Percentiles rank a stretch among this genome's conserved stretches.
Conservation (phyloP, 2,113 vertebrate species). For the Tyrannus savana region DNA sequence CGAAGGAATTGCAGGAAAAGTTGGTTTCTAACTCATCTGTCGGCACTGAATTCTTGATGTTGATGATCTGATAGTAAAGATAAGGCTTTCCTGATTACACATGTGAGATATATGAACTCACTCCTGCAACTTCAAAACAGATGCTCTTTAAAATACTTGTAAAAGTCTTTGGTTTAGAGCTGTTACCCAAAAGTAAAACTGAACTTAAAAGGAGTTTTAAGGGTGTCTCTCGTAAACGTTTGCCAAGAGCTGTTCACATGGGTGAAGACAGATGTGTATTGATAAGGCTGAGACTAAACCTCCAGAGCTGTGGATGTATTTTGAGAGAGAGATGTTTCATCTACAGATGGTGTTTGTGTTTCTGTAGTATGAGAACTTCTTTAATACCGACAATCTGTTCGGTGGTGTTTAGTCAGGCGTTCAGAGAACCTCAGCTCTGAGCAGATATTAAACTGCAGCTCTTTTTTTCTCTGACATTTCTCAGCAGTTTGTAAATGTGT, state of each 20-base stretch:
- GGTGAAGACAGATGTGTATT: conserved; percentile 10
- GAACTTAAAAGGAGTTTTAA: background rate
- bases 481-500: background rate
- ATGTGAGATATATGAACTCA: background rate
- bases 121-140: conserved; percentile 31
- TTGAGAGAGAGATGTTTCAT: conserved; percentile 29
- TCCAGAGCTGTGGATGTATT: background rate
- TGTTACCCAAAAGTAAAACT: background rate
- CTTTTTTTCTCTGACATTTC: background rate
- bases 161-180: background rate
- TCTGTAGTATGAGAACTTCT: background rate
- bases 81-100: background rate
- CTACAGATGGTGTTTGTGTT: background rate
- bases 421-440: conserved; percentile 8
- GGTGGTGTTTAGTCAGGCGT: background rate
- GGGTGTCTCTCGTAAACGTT: background rate
- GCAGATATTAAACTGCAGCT: background rate
- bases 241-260: conserved; percentile 1
- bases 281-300: background rate
- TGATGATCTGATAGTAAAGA: background rate
- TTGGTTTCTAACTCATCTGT: background rate
- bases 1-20: background rate
- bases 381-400: conserved; percentile 18
- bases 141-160: conserved; percentile 16
- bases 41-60: background rate